A percentile compares a stretch with the other conserved stretches of the same genome.
These are phyloP conservation scores for Xiphophorus hellerii DNA, from an alignment of 2,113 vertebrate genomes.

Conservation along the genomic window DNA sequence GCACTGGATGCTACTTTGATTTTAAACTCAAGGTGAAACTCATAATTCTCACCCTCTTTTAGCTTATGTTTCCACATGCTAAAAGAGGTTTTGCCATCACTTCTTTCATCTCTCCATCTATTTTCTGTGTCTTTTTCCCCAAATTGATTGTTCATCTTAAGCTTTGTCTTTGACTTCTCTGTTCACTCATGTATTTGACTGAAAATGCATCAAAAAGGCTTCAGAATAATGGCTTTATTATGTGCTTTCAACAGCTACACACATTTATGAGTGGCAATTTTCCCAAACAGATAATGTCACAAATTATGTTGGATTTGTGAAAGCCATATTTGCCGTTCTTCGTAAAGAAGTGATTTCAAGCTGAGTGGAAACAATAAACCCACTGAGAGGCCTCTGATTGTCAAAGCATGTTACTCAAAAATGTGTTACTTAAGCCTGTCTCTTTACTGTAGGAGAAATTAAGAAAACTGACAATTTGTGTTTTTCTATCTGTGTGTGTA, in stretches of 20 bases:
- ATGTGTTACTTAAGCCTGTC: slow-evolving; percentile 8
- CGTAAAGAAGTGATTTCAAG: background rate
- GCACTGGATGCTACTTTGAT: slow-evolving; percentile 90
- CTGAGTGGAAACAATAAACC: slow-evolving; percentile 16
- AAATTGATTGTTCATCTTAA: background rate
- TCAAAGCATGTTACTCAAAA: slow-evolving; percentile 16
- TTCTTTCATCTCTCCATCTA: background rate
- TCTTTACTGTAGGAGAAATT: slow-evolving; percentile 10
- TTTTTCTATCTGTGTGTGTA: background rate
- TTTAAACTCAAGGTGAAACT: slow-evolving; percentile 89
- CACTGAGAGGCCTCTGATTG: slow-evolving; percentile 6
- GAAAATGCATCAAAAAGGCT: slow-evolving; percentile 21
- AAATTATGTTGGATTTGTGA: slow-evolving; percentile 28
- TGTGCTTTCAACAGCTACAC: slow-evolving; percentile 10
- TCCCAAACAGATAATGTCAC: slow-evolving; percentile 34
- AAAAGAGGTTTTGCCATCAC: slow-evolving; percentile 8
- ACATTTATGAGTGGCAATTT: slow-evolving; percentile 39
- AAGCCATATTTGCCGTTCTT: slow-evolving; percentile 7
- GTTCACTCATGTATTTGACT: slow-evolving; percentile 7
- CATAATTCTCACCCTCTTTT: slow-evolving; percentile 33
- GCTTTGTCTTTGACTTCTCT: slow-evolving; percentile 11
- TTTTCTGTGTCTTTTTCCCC: background rate
- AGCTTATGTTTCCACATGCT: background rate
- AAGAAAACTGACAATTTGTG: background rate
- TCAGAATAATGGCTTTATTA: slow-evolving; percentile 13